Conservation (phyloP, 2,888 invertebrate genomes). For the Phyto melanocephala region DNA sequence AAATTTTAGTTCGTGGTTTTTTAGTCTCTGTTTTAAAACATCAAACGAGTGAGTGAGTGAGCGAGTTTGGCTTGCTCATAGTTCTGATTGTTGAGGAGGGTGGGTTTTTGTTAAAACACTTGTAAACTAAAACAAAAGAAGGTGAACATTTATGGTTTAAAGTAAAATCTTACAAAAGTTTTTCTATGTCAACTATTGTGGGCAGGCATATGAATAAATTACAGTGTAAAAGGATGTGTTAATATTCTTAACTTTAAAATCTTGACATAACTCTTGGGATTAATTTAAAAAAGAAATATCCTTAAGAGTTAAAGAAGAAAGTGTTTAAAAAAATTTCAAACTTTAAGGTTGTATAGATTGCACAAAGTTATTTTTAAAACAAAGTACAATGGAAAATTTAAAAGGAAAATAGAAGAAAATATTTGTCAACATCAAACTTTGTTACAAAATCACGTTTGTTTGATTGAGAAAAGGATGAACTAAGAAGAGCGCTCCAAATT, state of each 20-base stretch:
- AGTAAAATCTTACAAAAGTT: background rate
- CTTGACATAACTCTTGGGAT: background rate
- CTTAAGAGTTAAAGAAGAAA: no score
- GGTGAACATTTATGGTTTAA: background rate
- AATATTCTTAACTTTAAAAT: background rate
- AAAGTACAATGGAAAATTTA: no score
- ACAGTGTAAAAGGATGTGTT: background rate
- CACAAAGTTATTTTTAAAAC: no score
- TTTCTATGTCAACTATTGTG: background rate
- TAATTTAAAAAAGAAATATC: background rate
- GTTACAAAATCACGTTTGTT: no score
- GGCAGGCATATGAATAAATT: background rate
- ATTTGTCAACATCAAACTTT: no score
- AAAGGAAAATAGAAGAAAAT: no score
- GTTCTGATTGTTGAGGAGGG: conserved; percentile 16
- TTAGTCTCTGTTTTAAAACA: background rate
- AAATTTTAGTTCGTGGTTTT: conserved; percentile 12
- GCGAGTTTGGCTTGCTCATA: background rate
- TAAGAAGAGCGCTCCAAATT: no score
- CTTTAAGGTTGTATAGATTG: no score
- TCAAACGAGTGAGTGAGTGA: no score
- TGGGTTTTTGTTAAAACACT: no score
- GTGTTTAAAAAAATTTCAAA: no score
- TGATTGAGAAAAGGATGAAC: no score
- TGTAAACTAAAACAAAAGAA: background rate